Evolutionary conservation across 2,797 vertebrate species (phyloP).

Genomic region (Coregonus suidteri): DNA sequence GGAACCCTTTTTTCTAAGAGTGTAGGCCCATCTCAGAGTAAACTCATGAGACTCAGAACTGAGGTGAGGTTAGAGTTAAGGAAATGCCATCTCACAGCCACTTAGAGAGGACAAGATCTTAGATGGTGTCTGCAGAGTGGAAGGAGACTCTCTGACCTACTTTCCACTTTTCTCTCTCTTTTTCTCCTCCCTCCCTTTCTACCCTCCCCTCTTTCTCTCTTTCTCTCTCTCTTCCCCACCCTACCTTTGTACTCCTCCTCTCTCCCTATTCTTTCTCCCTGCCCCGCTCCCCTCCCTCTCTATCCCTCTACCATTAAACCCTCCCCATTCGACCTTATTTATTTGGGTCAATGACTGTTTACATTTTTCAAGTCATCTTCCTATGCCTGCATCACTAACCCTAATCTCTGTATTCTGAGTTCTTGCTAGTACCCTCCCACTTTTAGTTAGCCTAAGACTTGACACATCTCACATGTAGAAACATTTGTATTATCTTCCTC

Average conservation of each 20-base stretch:
- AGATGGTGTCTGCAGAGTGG: neutral
- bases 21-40: no score
- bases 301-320: neutral
- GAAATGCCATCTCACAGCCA: no score
- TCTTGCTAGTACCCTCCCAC: no score
- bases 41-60: no score
- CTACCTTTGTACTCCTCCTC: neutral
- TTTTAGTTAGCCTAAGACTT: no score
- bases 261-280: no score
- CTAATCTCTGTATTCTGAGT: neutral
- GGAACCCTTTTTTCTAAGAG: no score
- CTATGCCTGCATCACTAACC: neutral
- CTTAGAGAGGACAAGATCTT: no score
- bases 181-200: neutral
- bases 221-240: neutral
- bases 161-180: no score
- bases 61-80: neutral
- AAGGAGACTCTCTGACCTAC: neutral
- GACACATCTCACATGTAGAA: neutral
- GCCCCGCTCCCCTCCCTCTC: no score
- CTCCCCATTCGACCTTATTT: neutral
- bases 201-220: neutral
- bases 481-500: neutral
- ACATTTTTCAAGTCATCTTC: neutral
- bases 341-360: conserved; percentile 1